These are phyloP conservation scores for Microcaecilia unicolor DNA, from an alignment of 2,797 vertebrate species.

Conservation along the genomic window DNA sequence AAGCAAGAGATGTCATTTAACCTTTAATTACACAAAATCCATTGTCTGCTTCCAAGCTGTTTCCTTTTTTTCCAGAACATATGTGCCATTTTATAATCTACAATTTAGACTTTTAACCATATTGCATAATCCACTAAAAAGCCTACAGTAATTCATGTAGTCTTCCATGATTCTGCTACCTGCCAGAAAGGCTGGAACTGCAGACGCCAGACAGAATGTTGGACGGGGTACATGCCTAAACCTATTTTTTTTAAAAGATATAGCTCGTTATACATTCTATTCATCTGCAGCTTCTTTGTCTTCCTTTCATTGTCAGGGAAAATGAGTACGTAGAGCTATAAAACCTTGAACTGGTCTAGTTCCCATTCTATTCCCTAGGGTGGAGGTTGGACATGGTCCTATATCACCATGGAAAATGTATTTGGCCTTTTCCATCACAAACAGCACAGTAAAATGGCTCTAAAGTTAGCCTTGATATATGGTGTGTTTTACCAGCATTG, in stretches of 20 bases:
- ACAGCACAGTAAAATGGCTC: no score
- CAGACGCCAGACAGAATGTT: constrained; percentile 4
- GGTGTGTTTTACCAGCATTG: no score
- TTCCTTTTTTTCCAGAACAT: not conserved
- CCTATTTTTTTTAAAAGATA: constrained; percentile 8
- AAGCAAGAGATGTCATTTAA: constrained; percentile 1
- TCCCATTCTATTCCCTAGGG: not conserved
- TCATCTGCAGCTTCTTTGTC: constrained; percentile 12
- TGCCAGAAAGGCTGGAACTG: constrained; percentile 1
- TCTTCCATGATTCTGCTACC: constrained; percentile 15
- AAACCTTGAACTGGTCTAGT: constrained; percentile 4
- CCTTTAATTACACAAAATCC: constrained; percentile 1
- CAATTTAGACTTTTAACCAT: not conserved
- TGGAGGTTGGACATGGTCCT: not conserved
- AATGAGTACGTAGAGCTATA: constrained; percentile 32
- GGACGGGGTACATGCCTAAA: constrained; percentile 8
- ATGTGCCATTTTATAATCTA: not conserved
- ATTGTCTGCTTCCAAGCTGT: constrained; percentile 1
- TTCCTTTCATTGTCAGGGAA: constrained; percentile 32
- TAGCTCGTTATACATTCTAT: constrained; percentile 10
- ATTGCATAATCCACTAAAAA: not conserved
- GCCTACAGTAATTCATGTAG: constrained; percentile 5
- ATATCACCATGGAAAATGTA: no score
- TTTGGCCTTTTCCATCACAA: no score
- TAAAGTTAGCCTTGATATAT: no score